Evolutionary conservation across 2,888 invertebrate species (phyloP).

Genomic region (Drosophila anomelani): DNA sequence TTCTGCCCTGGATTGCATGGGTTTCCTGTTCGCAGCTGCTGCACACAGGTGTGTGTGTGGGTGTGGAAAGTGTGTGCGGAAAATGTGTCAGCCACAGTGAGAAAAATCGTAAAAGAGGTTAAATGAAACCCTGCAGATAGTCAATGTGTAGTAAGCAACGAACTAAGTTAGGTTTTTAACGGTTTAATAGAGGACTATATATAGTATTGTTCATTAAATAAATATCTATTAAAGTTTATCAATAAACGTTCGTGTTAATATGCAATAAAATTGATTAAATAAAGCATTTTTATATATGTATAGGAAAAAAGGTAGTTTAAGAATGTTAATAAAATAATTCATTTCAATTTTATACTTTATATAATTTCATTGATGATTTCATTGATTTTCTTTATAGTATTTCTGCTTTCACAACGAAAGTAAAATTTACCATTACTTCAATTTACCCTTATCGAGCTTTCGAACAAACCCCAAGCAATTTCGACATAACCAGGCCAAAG

Average conservation of each 20-base stretch:
- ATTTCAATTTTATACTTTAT: too few species aligned
- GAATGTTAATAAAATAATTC: too few species aligned
- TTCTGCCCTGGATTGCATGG: constrained; percentile 17
- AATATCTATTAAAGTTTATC: neutral
- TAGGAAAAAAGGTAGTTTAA: too few species aligned
- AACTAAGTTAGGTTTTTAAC: too few species aligned
- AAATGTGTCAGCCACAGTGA: constrained; percentile 57
- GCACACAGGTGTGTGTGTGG: constrained; percentile 32
- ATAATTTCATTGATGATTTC: too few species aligned
- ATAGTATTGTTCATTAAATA: neutral
- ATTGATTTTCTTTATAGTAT: neutral
- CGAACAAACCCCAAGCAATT: neutral
- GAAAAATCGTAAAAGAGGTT: constrained; percentile 22
- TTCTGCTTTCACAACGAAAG: neutral
- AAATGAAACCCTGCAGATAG: constrained; percentile 13
- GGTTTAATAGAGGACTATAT: neutral
- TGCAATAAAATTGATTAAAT: neutral
- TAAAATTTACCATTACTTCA: neutral
- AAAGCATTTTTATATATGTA: too few species aligned
- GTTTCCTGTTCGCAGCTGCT: constrained; percentile 27
- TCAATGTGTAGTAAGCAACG: neutral
- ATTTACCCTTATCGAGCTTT: neutral
- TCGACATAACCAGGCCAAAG: constrained; percentile 4
- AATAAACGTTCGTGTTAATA: too few species aligned
- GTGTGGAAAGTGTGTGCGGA: constrained; percentile 30